Conservation (phyloP, 1,140 invertebrate species). For the Diorhabda sublineata region DNA sequence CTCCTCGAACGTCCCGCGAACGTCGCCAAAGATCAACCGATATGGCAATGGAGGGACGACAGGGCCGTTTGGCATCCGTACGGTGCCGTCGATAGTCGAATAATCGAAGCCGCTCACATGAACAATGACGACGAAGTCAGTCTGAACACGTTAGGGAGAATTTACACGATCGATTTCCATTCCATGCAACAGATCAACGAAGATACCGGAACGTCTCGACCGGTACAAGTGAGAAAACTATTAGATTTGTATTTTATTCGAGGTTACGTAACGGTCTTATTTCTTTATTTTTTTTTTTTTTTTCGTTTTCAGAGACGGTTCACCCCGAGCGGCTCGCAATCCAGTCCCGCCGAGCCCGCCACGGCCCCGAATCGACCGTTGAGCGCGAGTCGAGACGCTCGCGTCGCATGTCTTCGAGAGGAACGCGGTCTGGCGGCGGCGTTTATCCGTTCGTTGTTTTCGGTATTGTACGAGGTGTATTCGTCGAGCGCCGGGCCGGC, state of each 20-base stretch:
- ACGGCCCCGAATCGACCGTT: conserved; percentile 33
- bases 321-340: conserved; percentile 40
- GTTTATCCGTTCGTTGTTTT: conserved; percentile 86
- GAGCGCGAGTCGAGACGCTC: conserved; percentile 47
- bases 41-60: conserved; percentile 97
- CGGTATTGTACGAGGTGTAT: conserved; percentile 92
- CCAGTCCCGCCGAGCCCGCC: conserved; percentile 26
- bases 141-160: conserved; percentile 83
- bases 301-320: conserved; percentile 63
- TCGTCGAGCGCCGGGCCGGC: conserved; percentile 96
- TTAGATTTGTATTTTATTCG: not conserved
- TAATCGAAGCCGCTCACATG: conserved; percentile 83
- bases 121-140: conserved; percentile 93
- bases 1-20: conserved; percentile 71
- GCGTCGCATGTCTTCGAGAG: conserved; percentile 60
- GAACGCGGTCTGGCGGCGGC: conserved; percentile 67
- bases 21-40: conserved; percentile 69
- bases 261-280: not conserved
- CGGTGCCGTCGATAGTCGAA: conserved; percentile 60
- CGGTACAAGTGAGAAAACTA: not conserved
- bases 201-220: conserved; percentile 67
- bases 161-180: conserved; percentile 93
- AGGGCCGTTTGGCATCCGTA: conserved; percentile 73
- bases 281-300: not conserved
- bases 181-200: conserved; percentile 98